Evolutionary conservation across 2,888 invertebrate species (phyloP).

Genomic region (Linnaemya vulpina): DNA sequence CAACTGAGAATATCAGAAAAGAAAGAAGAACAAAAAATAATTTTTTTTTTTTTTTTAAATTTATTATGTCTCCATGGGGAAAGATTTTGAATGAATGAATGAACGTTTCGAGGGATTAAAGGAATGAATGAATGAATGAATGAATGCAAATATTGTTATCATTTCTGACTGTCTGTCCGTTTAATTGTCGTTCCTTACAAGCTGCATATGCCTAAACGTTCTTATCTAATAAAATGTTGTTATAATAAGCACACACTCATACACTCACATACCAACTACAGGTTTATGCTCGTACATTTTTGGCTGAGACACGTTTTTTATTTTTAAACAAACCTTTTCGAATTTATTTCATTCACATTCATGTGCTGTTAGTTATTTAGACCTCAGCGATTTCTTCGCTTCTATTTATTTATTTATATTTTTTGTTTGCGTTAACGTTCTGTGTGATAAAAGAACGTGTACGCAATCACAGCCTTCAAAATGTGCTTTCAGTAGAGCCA

Average conservation of each 20-base stretch:
- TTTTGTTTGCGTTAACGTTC: conserved; percentile 5
- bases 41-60: conserved; percentile 6
- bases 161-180: conserved; percentile 12
- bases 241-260: background rate
- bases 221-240: background rate
- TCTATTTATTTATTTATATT: conserved; percentile 29
- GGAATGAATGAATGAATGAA: no score
- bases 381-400: background rate
- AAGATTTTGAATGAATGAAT: conserved; percentile 33
- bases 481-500: conserved; percentile 13
- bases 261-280: no score
- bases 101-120: background rate
- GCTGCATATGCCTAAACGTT: background rate
- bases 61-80: conserved; percentile 30
- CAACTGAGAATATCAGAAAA: conserved; percentile 26
- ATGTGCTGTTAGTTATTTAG: background rate
- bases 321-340: conserved; percentile 11
- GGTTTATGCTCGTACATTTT: background rate
- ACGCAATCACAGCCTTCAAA: conserved; percentile 65
- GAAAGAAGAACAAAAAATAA: conserved; percentile 17
- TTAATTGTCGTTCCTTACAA: conserved; percentile 24
- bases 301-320: conserved; percentile 14
- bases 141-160: conserved; percentile 29
- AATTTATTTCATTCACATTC: conserved; percentile 11
- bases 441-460: conserved; percentile 53